phyloP scores from a whole-genome alignment of 2,888 invertebrate genomes.

The Andricus curvator region DNA sequence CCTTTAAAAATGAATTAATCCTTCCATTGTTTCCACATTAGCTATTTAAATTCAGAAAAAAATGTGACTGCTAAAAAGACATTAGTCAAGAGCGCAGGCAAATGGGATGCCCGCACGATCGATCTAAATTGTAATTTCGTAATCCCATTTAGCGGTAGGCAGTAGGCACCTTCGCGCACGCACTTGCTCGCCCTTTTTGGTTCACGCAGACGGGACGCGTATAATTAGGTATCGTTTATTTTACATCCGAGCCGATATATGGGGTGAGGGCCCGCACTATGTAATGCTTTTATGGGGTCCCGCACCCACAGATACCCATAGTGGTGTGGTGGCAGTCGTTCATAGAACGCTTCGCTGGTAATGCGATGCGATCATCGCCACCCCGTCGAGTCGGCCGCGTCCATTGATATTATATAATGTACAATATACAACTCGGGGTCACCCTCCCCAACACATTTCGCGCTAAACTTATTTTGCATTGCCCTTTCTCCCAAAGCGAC shows the following conservation, averaged over 20 bases:
- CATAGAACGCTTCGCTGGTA: slow-evolving; percentile 76
- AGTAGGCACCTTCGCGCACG: slow-evolving; percentile 63
- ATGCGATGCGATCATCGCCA: slow-evolving; percentile 75
- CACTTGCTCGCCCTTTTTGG: slow-evolving; percentile 67
- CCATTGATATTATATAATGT: slow-evolving; percentile 72
- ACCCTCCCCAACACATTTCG: slow-evolving; percentile 50
- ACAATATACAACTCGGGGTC: slow-evolving; percentile 56
- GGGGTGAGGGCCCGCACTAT: slow-evolving; percentile 57
- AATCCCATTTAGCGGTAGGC: slow-evolving; percentile 67
- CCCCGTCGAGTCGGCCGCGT: slow-evolving; percentile 67
- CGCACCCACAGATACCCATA: slow-evolving; percentile 57
- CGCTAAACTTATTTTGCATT: slow-evolving; percentile 56
- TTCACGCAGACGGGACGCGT: slow-evolving; percentile 65
- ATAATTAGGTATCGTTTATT: slow-evolving; percentile 78
- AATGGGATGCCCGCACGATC: slow-evolving; percentile 54
- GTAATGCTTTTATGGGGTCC: slow-evolving; percentile 48
- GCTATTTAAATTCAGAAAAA: background rate
- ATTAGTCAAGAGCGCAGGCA: slow-evolving; percentile 24
- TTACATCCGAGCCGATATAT: slow-evolving; percentile 68
- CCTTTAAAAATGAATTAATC: background rate
- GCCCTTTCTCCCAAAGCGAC: slow-evolving; percentile 13
- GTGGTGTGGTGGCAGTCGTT: slow-evolving; percentile 66
- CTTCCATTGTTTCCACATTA: background rate
- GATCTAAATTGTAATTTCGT: slow-evolving; percentile 70
- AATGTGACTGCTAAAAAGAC: slow-evolving; percentile 31